These are phyloP conservation scores for fruit fly (Drosophila melanogaster) DNA, from an alignment of 1,140 invertebrate genomes.

Conservation along the genomic window Release_6_plus_ISO1_MT NT_033777.3:28464001-28464500, in stretches of 20 bases:
- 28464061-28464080: constrained; percentile 83
- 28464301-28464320: not conserved
- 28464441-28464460: not conserved
- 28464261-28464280: not conserved
- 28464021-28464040: constrained; percentile 45
- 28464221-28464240: constrained; percentile 1
- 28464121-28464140: constrained; percentile 91
- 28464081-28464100: constrained; percentile 92
- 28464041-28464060: constrained; percentile 67
- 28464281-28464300: not conserved
- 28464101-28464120: constrained; percentile 92
- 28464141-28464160: constrained; percentile 89
- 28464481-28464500: constrained; percentile 19
- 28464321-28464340: too few relatives aligned
- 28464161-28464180: constrained; percentile 89
- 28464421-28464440: too few relatives aligned
- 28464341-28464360: too few relatives aligned
- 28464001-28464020: constrained; percentile 15
- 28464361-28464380: too few relatives aligned
- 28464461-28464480: not conserved
- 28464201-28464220: constrained; percentile 46
- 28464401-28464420: too few relatives aligned
- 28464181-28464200: constrained; percentile 90
- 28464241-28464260: not conserved
- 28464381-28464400: too few relatives aligned